Evolutionary conservation across 2,113 vertebrate species (phyloP).

Genomic region (Chaetura pelagica): DNA sequence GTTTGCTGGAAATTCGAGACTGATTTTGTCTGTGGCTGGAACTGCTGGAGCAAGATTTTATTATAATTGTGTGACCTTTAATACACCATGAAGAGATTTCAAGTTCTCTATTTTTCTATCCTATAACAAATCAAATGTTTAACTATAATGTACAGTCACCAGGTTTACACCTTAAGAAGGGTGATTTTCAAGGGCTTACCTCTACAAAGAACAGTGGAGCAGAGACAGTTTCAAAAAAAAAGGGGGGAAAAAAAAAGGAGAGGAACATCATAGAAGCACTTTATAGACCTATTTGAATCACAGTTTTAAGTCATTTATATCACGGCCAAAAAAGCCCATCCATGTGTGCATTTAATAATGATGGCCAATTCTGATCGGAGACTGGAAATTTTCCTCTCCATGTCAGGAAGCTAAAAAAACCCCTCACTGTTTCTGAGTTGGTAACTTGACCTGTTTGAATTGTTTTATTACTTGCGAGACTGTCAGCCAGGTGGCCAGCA

Average conservation of each 20-base stretch:
- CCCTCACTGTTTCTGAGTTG: conserved; percentile 1
- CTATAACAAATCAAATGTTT: conserved; percentile 72
- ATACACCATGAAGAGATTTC: conserved; percentile 64
- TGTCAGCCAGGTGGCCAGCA: not conserved
- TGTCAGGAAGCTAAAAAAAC: not conserved
- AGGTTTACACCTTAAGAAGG: conserved; percentile 68
- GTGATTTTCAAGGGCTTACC: conserved; percentile 60
- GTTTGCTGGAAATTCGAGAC: conserved; percentile 68
- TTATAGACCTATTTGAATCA: conserved; percentile 63
- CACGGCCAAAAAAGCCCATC: conserved; percentile 36
- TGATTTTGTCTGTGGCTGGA: conserved; percentile 66
- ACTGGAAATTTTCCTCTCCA: not conserved
- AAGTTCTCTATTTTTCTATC: conserved; percentile 65
- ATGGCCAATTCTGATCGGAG: not conserved
- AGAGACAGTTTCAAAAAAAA: conserved; percentile 21
- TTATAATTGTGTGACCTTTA: conserved; percentile 74
- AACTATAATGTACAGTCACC: conserved; percentile 54
- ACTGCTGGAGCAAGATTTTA: conserved; percentile 68
- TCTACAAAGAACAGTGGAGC: conserved; percentile 54
- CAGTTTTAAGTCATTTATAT: conserved; percentile 62
- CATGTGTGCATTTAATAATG: conserved; percentile 47
- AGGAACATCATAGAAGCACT: conserved; percentile 57
- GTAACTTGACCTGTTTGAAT: conserved; percentile 56
- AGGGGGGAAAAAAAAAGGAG: conserved; percentile 19
- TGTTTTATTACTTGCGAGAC: not conserved